Conservation (phyloP, 1,140 invertebrate species). For the Zelostemma sp. region DNA sequence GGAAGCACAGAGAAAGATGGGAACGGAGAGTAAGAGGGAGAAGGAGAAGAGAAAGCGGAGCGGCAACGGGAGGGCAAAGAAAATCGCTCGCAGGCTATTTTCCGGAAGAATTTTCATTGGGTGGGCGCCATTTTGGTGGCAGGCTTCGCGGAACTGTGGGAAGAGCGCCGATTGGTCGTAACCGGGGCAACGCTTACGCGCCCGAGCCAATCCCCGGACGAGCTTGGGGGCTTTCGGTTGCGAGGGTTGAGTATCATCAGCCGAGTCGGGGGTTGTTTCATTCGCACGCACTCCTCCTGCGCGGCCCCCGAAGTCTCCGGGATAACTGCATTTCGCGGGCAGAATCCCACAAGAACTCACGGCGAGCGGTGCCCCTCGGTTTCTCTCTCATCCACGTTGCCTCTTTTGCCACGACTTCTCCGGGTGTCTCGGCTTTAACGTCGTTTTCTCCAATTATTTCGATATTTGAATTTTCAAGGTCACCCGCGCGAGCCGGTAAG, state of each 20-base stretch:
- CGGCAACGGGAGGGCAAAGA: conserved; percentile 51
- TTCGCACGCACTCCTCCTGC: conserved; percentile 36
- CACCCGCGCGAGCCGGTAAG: conserved; percentile 18
- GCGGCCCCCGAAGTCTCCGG: conserved; percentile 55
- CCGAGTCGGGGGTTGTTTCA: conserved; percentile 31
- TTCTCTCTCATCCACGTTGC: conserved; percentile 22
- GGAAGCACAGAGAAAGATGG: background rate
- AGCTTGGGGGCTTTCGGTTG: conserved; percentile 8
- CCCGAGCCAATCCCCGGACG: conserved; percentile 51
- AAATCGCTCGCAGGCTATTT: conserved; percentile 69
- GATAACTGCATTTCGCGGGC: conserved; percentile 70
- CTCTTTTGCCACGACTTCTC: conserved; percentile 35
- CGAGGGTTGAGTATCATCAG: conserved; percentile 10
- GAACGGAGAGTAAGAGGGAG: conserved; percentile 2
- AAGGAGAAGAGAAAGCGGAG: conserved; percentile 14
- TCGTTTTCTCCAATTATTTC: conserved; percentile 58
- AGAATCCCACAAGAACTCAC: conserved; percentile 70
- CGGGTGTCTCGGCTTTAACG: conserved; percentile 40
- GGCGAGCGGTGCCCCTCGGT: conserved; percentile 61
- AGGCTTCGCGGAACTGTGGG: conserved; percentile 14
- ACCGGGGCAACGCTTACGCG: conserved; percentile 56
- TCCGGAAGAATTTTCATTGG: conserved; percentile 69
- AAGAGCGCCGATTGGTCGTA: conserved; percentile 55
- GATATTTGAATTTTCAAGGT: conserved; percentile 65
- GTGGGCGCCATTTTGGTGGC: conserved; percentile 60